Percentiles rank a stretch among this genome's conserved stretches.
Conservation (phyloP, 2,113 vertebrate species). For the Peromyscus polionotus region DNA sequence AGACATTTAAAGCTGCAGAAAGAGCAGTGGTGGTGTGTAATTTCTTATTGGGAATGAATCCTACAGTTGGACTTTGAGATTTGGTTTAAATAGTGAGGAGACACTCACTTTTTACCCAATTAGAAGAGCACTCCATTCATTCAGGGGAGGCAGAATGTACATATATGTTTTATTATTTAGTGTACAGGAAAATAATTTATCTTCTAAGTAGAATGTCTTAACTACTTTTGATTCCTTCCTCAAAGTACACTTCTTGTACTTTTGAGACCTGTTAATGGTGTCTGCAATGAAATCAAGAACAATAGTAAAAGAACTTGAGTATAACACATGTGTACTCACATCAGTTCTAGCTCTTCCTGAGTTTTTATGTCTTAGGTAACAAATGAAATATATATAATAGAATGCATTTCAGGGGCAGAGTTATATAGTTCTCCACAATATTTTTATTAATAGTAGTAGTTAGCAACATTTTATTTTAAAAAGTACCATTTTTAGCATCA, state of each 20-base stretch:
- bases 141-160: conserved; percentile 64
- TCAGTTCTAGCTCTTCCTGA: conserved; percentile 56
- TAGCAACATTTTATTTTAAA: conserved; percentile 81
- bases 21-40: conserved; percentile 68
- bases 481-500: conserved; percentile 74
- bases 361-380: conserved; percentile 69
- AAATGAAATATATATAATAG: conserved; percentile 70
- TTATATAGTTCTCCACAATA: conserved; percentile 44
- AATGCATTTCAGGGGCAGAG: conserved; percentile 69
- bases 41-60: conserved; percentile 70
- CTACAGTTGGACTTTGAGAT: conserved; percentile 67
- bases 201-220: conserved; percentile 68
- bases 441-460: conserved; percentile 78
- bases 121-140: conserved; percentile 76
- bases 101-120: conserved; percentile 34
- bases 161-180: conserved; percentile 57
- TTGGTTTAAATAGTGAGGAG: conserved; percentile 65
- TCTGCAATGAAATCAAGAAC: neutral
- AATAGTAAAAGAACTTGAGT: neutral
- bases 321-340: neutral
- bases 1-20: conserved; percentile 68
- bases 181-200: conserved; percentile 69
- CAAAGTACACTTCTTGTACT: conserved; percentile 9
- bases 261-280: conserved; percentile 50
- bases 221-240: conserved; percentile 38